Evolutionary conservation across 2,113 vertebrate species (phyloP), one percentile per base, ranked within the genome.

Genomic region (Corythaixoides concolor): DNA sequence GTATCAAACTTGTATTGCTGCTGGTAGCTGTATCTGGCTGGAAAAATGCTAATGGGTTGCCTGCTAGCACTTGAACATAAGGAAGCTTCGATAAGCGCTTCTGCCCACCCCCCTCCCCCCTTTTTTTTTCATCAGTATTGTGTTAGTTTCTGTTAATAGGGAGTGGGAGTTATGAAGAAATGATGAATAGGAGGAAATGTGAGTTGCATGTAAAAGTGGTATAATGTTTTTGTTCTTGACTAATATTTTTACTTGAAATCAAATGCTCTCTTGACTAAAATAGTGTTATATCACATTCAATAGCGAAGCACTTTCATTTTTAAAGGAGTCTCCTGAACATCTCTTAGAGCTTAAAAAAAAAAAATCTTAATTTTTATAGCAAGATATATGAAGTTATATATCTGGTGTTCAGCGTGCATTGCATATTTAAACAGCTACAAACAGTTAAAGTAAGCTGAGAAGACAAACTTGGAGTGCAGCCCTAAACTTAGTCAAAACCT

Each of bases 401-500:
- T 33, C 7, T 85, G 49, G 9, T 67, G 18, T 41, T 77, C 39
- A 32, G 15, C 0, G 0, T 39, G 11, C 35, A 9, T 21, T 60
- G 8, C 10, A 6, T 22, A 4, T 24, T 27, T 16, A 21, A 72
- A 58, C 83, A 33, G 37, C 49, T 49, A 23, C 6, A 43, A 53
- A 37, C 22, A 47, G 30, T 32, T 62, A 15, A 60, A 28, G 17
- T 45, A 66, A 58, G 37, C 43, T 0, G 10, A 59, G 43, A 53
- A 59, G 37, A 59, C 33, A 58, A 70, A 58, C 52, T n/a, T 0
- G 1, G 47, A 74, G 41, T 28, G 35, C 32, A 56, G 18, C 30
- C 19, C 63, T 50, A 43, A 68, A 23, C 22, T 69, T 37, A 50
- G 21, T 43, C 17, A 50, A 67, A 68, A 75, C 15, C 18, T 37